Evolutionary conservation across 2,888 invertebrate species (phyloP).

Genomic region (Macrosiphum euphorbiae): DNA sequence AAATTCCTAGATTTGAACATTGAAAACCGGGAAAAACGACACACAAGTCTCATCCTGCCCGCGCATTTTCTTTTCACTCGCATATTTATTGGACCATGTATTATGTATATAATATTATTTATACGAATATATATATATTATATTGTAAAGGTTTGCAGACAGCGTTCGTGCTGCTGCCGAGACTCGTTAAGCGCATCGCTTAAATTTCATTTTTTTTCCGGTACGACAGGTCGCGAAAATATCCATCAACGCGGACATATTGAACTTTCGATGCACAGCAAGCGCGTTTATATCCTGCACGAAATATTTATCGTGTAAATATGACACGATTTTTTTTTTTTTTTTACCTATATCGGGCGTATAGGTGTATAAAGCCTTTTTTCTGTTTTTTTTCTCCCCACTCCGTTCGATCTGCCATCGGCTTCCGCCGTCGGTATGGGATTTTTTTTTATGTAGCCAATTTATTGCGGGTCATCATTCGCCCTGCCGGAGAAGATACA

Average conservation of each 20-base stretch:
- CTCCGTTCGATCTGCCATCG: constrained; percentile 11
- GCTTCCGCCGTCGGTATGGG: constrained; percentile 2
- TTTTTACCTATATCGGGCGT: neutral
- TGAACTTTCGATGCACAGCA: constrained; percentile 17
- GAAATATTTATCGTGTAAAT: constrained; percentile 46
- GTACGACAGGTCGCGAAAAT: constrained; percentile 9
- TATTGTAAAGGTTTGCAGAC: neutral
- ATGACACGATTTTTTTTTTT: neutral
- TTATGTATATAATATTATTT: neutral
- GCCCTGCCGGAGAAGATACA: constrained; percentile 18
- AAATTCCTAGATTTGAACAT: neutral
- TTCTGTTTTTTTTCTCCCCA: neutral
- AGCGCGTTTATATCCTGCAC: neutral
- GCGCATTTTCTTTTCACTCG: neutral
- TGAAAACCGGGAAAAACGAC: neutral
- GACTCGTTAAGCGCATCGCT: neutral
- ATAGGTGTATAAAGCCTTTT: constrained; percentile 18
- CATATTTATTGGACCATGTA: neutral
- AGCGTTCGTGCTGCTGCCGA: neutral
- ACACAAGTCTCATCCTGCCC: neutral
- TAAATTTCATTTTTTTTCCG: constrained; percentile 32
- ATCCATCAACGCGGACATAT: constrained; percentile 44
- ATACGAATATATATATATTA: neutral
- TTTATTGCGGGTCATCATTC: constrained; percentile 46
- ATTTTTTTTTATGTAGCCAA: constrained; percentile 48